Conservation (phyloP, 2,797 vertebrate species). For the Mormyrus hasselquistii region DNA sequence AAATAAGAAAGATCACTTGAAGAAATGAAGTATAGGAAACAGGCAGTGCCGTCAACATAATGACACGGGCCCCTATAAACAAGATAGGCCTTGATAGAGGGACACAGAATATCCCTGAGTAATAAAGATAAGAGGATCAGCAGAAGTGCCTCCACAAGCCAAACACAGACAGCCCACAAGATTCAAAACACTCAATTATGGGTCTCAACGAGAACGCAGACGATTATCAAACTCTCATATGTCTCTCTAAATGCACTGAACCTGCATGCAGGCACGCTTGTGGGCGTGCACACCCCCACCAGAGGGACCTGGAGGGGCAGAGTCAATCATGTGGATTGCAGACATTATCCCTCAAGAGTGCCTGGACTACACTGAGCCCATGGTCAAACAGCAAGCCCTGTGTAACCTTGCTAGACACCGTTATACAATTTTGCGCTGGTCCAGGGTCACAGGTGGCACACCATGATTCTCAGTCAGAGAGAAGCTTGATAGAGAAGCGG, state of each 20-base stretch:
- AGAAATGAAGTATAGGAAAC: not conserved
- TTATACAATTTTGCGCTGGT: not conserved
- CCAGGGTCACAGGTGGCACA: not conserved
- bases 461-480: not conserved
- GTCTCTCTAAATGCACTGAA: not conserved
- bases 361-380: not conserved
- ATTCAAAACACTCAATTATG: not conserved
- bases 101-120: not conserved
- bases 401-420: not conserved
- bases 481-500: not conserved
- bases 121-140: conserved; percentile 5
- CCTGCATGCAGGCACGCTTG: not conserved
- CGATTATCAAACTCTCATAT: not conserved
- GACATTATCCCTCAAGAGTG: not conserved
- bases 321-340: not conserved
- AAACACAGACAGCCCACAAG: not conserved
- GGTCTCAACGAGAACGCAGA: not conserved
- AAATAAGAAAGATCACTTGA: not conserved
- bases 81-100: not conserved
- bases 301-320: not conserved
- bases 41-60: not conserved
- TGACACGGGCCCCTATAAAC: not conserved
- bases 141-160: not conserved
- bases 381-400: not conserved
- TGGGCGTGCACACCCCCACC: not conserved